Percentiles rank a stretch among this genome's conserved stretches.
Evolutionary conservation across 2,888 invertebrate species (phyloP).

Genomic region (Cephalotes varians): DNA sequence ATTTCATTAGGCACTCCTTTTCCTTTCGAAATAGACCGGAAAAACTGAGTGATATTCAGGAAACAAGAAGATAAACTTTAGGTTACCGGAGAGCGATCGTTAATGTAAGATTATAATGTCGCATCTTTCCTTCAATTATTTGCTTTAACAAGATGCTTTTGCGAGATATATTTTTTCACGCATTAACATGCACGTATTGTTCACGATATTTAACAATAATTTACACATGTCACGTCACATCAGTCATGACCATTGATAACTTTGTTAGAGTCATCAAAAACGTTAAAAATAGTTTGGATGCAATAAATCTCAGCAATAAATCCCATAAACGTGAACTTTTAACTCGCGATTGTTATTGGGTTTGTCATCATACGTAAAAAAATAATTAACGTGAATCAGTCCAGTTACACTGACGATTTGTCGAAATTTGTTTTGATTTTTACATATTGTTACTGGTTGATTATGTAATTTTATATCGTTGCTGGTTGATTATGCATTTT

Average conservation of each 20-base stretch:
- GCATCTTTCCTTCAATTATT: neutral
- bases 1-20: conserved; percentile 24
- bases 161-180: neutral
- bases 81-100: neutral
- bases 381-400: neutral
- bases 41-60: neutral
- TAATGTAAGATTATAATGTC: neutral
- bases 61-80: conserved; percentile 10
- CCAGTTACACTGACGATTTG: neutral
- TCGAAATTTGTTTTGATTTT: neutral
- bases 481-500: conserved; percentile 2
- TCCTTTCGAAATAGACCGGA: conserved; percentile 2
- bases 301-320: neutral
- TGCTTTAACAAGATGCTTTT: neutral
- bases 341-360: neutral
- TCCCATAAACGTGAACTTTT: neutral
- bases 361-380: neutral
- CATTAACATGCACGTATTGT: neutral
- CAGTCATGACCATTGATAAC: neutral
- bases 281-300: neutral
- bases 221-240: neutral
- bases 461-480: neutral
- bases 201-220: neutral
- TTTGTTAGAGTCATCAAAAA: neutral
- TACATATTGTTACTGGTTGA: neutral